These are phyloP conservation scores for Phylloscopus collybita DNA, from an alignment of 2,797 vertebrate genomes.

Conservation along the genomic window DNA sequence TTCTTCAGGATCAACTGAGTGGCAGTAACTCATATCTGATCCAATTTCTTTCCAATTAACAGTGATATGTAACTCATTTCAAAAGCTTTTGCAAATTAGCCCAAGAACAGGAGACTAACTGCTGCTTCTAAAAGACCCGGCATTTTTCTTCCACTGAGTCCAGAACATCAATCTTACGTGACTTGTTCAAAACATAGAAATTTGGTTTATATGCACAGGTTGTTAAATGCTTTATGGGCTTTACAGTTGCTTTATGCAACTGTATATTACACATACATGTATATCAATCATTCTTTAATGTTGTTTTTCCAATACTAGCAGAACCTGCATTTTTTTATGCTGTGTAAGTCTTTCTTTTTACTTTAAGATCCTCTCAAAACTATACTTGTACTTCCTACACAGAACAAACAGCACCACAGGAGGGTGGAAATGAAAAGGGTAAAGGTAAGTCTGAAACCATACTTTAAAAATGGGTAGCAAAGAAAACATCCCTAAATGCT, in stretches of 20 bases:
- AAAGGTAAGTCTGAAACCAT: constrained; percentile 75
- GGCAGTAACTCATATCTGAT: not conserved
- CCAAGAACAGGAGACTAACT: not conserved
- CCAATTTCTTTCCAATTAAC: not conserved
- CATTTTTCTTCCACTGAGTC: not conserved
- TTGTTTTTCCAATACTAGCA: not conserved
- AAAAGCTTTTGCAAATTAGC: not conserved
- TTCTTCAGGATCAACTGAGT: not conserved
- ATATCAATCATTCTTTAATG: not conserved
- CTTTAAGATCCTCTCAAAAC: constrained; percentile 64
- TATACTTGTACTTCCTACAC: constrained; percentile 77
- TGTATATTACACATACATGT: not conserved
- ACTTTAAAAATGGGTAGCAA: not conserved
- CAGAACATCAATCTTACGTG: not conserved
- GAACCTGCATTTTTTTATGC: not conserved
- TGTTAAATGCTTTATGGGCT: not conserved
- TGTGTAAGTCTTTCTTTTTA: constrained; percentile 54
- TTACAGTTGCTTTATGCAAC: not conserved
- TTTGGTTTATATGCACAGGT: not conserved
- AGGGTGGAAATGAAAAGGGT: constrained; percentile 58
- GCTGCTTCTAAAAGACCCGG: not conserved
- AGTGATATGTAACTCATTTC: not conserved
- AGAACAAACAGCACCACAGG: constrained; percentile 74
- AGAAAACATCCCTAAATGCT: not conserved
- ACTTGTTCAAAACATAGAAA: not conserved